Evolutionary conservation across 92 coral and sea anemone species (phyloP), one percentile per base, ranked within the genome.

Genomic region (Plumapathes pennacea): DNA sequence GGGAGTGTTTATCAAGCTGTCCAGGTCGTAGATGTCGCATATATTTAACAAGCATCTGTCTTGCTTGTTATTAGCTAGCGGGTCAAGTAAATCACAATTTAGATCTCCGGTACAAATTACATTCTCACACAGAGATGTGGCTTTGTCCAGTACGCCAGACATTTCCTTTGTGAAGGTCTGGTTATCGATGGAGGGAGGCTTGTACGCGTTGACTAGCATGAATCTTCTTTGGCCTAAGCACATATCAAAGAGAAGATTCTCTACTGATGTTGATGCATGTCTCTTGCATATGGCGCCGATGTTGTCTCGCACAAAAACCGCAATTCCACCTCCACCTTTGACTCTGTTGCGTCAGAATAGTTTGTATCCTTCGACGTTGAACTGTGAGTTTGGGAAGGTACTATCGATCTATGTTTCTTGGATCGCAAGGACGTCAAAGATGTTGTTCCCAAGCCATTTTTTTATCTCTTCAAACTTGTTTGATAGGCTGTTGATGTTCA

Each of bases 351-450:
- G 52, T 15, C 70, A 47, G 42, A 47, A 67, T 0, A 76, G 30
- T 12, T 66, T 65, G 30, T 44, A 75, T 1, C 75, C 69, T 14
- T 75, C 75, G 13, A 56, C 54, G 8, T 46, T 25, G 57, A 66
- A 75, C 39, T 75, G 75, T 4, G 59, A 64, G 47, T 52, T 75
- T 5, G 82, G 74, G 48, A 65, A 75, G 1, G 75, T 75, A 13
- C 23, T 3, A 39, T 72, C 64, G 11, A 72, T 51, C 22, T 72
- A 60, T 2, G 79, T 71, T 33, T 71, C 57, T 48, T 60, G 71
- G n/a, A 59, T 71, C 10, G 54, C 22, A 2, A 72, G 43, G 43
- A 74, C 54, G 38, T 74, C 51, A 29, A 74, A 23, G 2, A 50
- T 42, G 14, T 32, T 44, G 14, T 30, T 34, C 5, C 34, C 37